Evolutionary conservation across 2,888 invertebrate genomes (phyloP).

Genomic region (Hedychridium roseum): DNA sequence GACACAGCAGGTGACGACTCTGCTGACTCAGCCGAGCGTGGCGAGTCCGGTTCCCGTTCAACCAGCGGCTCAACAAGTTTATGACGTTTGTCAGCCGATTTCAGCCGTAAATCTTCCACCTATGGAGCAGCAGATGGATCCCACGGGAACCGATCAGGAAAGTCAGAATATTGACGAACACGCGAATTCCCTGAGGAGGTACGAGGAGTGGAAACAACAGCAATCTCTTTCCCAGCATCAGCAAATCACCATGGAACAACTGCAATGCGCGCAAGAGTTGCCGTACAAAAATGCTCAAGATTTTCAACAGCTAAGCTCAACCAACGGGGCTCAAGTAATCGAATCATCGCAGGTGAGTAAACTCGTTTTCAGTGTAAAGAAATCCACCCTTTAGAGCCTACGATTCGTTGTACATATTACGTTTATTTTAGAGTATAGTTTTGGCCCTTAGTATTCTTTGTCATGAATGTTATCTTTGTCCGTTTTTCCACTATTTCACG

Average conservation of each 20-base stretch:
- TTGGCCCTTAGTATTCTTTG: too few species aligned
- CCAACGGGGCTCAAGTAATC: too few species aligned
- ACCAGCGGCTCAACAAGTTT: conserved; percentile 41
- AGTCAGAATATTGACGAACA: conserved; percentile 11
- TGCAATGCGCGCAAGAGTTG: conserved; percentile 29
- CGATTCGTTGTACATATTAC: too few species aligned
- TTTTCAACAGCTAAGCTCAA: too few species aligned
- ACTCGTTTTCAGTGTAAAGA: too few species aligned
- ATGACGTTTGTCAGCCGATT: conserved; percentile 39
- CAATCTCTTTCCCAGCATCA: conserved; percentile 12
- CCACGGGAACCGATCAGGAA: conserved; percentile 1
- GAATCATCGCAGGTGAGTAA: too few species aligned
- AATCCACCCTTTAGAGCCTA: too few species aligned
- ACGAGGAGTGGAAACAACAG: conserved; percentile 22
- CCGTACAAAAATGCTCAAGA: conserved; percentile 29
- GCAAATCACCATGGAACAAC: conserved; percentile 17
- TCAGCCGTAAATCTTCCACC: too few species aligned
- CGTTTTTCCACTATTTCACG: too few species aligned
- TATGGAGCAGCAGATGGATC: conserved; percentile 14
- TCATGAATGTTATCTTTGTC: too few species aligned
- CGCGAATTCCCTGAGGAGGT: conserved; percentile 6
- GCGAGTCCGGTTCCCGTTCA: conserved; percentile 55
- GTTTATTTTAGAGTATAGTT: too few species aligned
- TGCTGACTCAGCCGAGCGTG: conserved; percentile 51
- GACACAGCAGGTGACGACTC: conserved; percentile 50